phyloP scores from a whole-genome alignment of 2,888 invertebrate genomes.

The Cephus nigrinus region DNA sequence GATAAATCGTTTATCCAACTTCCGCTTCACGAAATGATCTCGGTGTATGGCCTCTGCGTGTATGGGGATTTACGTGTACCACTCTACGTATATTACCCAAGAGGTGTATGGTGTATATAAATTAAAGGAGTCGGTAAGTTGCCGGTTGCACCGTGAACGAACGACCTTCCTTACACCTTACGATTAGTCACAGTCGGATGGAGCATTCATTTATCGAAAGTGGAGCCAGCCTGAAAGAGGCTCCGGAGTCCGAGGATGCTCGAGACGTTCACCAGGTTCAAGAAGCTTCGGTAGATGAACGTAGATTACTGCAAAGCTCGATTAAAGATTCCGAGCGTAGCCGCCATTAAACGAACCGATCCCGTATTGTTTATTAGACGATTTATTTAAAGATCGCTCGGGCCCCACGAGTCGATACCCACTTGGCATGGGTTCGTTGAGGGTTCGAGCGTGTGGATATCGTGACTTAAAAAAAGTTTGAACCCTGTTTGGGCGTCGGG shows the following conservation, averaged over 20 bases:
- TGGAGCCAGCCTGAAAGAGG: not conserved
- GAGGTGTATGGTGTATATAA: slow-evolving; percentile 32
- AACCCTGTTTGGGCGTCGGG: not conserved
- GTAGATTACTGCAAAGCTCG: not conserved
- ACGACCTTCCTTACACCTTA: slow-evolving; percentile 43
- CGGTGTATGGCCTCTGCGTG: not conserved
- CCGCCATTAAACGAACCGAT: not conserved
- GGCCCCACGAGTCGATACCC: not conserved
- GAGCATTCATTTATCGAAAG: not conserved
- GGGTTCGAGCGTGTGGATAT: not conserved
- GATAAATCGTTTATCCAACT: not conserved
- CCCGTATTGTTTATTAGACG: not conserved
- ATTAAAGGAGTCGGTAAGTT: slow-evolving; percentile 30
- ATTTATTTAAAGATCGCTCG: not conserved
- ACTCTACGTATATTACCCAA: not conserved
- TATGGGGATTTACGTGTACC: not conserved
- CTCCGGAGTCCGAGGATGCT: not conserved
- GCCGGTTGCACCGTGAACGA: slow-evolving; percentile 22
- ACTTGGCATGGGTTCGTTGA: not conserved
- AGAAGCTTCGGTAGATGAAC: not conserved
- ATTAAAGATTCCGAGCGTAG: not conserved
- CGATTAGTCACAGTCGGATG: slow-evolving; percentile 44
- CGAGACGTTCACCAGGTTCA: not conserved
- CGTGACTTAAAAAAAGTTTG: not conserved
- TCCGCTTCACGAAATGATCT: not conserved